Base-by-base conservation (phyloP, 2,888 invertebrate genomes). In the Trichopoda pennipes region DNA sequence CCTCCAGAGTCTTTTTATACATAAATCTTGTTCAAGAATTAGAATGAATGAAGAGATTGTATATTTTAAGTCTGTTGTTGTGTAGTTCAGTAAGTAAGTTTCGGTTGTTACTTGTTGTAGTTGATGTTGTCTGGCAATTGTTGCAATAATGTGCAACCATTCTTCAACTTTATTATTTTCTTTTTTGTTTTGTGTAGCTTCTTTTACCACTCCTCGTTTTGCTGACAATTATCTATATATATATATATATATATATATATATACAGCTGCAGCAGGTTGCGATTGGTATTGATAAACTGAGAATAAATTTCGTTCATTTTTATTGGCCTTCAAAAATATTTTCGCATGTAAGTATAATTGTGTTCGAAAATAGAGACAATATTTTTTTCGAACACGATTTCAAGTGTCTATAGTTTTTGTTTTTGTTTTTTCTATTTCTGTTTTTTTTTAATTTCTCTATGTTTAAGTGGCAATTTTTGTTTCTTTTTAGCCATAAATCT, bases 81-180 rank as follows among this genome's bases (percentile, higher is more conserved):
- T 32, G 53, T 56, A 23, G 32, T 47, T 21, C 35, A 49, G 64
- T 51, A 16, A 66, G 55, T 49, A 17, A 53, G 17, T 56, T 64
- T 56, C 64, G 74, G 19, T 51, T 64, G 79, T 51, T 64, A 32
- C 63, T 61, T 60, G 74, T 35, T 68, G 60, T 38, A 47, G 58
- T 42, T 66, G 70, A 70, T 79, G 79, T 75, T 79, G 74, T 75
- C 74, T 82, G 49, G 64, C 70, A 79, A 75, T 82, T 82, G 78
- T 66, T 82, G 60, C 74, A 58, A 68, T 75, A 79, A 82, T 68
- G 55, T 79, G 47, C 53, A 74, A 66, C 35, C 64, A 81, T 81
- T 81, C 69, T 70, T 78, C 74, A 74, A 78, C 61, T 74, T 78
- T 23, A 76, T 58, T 32, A 78, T 56, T 74, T 78, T 23, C 72